These are phyloP conservation scores for Margaritifera margaritifera DNA, from an alignment of 2,888 invertebrate species.

Conservation along the genomic window DNA sequence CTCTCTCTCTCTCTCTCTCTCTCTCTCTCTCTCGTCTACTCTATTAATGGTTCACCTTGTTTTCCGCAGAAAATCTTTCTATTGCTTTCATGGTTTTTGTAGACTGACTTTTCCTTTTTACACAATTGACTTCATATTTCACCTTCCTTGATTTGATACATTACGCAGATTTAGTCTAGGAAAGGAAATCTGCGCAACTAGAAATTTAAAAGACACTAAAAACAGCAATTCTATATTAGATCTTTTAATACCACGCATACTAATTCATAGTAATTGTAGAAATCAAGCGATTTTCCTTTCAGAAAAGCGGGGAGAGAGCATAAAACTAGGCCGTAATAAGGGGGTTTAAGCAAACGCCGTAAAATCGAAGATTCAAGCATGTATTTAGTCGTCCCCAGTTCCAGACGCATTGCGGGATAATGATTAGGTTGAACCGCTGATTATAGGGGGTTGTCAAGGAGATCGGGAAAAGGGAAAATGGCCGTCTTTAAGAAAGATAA, in stretches of 20 bases:
- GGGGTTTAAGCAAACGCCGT: slow-evolving; percentile 25
- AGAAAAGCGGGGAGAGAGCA: slow-evolving; percentile 30
- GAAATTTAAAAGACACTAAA: slow-evolving; percentile 21
- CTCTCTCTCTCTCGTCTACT: neutral
- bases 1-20: neutral
- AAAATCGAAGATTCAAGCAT: slow-evolving; percentile 44
- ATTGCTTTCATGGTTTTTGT: too few relatives aligned
- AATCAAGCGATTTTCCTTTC: slow-evolving; percentile 39
- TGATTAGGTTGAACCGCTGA: slow-evolving; percentile 20
- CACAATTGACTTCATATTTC: too few relatives aligned
- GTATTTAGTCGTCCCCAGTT: slow-evolving; percentile 41
- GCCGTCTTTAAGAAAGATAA: too few relatives aligned
- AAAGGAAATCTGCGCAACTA: slow-evolving; percentile 1
- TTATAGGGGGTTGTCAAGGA: slow-evolving; percentile 21
- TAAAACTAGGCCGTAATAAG: slow-evolving; percentile 27
- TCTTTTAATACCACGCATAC: slow-evolving; percentile 38
- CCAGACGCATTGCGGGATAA: slow-evolving; percentile 36
- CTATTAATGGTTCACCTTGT: neutral
- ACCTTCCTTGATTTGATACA: too few relatives aligned
- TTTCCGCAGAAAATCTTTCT: too few relatives aligned
- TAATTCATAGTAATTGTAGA: slow-evolving; percentile 36
- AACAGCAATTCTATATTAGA: slow-evolving; percentile 27
- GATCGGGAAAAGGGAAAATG: slow-evolving; percentile 22
- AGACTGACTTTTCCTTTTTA: too few relatives aligned
- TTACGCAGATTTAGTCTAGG: too few relatives aligned